Percentiles rank a stretch among this genome's conserved stretches.
Evolutionary conservation across 2,888 invertebrate genomes (phyloP).

Genomic region (Clunio marinus): DNA sequence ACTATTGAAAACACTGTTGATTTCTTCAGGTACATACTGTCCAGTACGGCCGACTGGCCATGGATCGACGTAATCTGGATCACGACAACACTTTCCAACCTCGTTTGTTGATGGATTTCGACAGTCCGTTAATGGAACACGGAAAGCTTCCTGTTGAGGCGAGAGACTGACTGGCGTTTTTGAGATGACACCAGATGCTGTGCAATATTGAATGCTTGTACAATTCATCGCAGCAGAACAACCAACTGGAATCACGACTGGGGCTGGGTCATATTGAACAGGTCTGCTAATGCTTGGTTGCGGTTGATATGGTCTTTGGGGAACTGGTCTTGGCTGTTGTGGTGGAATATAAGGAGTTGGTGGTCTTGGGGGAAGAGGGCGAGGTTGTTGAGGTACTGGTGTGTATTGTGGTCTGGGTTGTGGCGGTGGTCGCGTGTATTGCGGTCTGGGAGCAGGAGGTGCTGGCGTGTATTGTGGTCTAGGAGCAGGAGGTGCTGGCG

Average conservation of each 20-base stretch:
- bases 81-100: slow-evolving; percentile 79
- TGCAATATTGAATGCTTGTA: slow-evolving; percentile 73
- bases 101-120: slow-evolving; percentile 62
- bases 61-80: slow-evolving; percentile 80
- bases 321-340: slow-evolving; percentile 33
- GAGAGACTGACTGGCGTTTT: slow-evolving; percentile 63
- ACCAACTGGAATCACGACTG: slow-evolving; percentile 54
- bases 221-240: slow-evolving; percentile 83
- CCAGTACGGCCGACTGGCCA: slow-evolving; percentile 78
- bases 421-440: no score
- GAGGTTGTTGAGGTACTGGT: background rate
- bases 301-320: slow-evolving; percentile 30
- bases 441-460: no score
- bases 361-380: slow-evolving; percentile 41
- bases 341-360: slow-evolving; percentile 40
- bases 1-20: slow-evolving; percentile 59
- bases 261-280: slow-evolving; percentile 44
- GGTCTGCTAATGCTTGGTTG: slow-evolving; percentile 45
- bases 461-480: no score
- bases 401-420: no score
- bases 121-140: slow-evolving; percentile 80
- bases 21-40: slow-evolving; percentile 58
- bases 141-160: slow-evolving; percentile 64
- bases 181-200: slow-evolving; percentile 70
- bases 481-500: slow-evolving; percentile 49